Percentiles rank a stretch among this genome's conserved stretches.
Evolutionary conservation across 2,888 invertebrate species (phyloP).

Genomic region (Agrotis exclamationis): DNA sequence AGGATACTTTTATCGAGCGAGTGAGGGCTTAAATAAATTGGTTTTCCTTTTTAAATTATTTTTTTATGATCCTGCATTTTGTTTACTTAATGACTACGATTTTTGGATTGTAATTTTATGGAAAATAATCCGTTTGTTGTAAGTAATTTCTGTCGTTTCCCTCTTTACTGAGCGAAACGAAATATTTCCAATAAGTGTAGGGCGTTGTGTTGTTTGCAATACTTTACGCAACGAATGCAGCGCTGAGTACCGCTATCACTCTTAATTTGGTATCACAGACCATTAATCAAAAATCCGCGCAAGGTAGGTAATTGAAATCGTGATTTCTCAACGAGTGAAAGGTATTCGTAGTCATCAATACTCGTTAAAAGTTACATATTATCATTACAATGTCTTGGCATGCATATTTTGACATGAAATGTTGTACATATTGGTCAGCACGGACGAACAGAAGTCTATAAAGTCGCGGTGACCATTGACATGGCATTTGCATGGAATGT

Average conservation of each 20-base stretch:
- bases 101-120: slow-evolving; percentile 13
- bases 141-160: not conserved
- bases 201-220: slow-evolving; percentile 39
- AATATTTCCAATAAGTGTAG: slow-evolving; percentile 41
- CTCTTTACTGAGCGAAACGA: slow-evolving; percentile 9
- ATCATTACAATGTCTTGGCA: slow-evolving; percentile 16
- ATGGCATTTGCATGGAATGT: slow-evolving; percentile 74
- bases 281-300: slow-evolving; percentile 62
- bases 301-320: slow-evolving; percentile 59
- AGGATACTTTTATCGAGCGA: slow-evolving; percentile 55
- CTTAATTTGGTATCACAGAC: slow-evolving; percentile 57
- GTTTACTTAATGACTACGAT: slow-evolving; percentile 16
- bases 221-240: slow-evolving; percentile 52
- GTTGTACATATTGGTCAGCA: slow-evolving; percentile 54
- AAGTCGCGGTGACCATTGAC: slow-evolving; percentile 74
- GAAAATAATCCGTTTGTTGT: not conserved
- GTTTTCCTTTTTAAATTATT: slow-evolving; percentile 50
- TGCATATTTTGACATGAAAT: slow-evolving; percentile 48
- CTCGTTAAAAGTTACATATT: slow-evolving; percentile 45
- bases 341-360: slow-evolving; percentile 47
- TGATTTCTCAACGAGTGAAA: slow-evolving; percentile 62
- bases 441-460: slow-evolving; percentile 74
- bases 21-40: slow-evolving; percentile 50
- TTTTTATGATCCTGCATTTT: slow-evolving; percentile 34
- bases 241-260: slow-evolving; percentile 52